Percentiles rank a stretch among this genome's conserved stretches.
phyloP scores from a whole-genome alignment of 2,888 invertebrate species.

The Hyalella azteca region DNA sequence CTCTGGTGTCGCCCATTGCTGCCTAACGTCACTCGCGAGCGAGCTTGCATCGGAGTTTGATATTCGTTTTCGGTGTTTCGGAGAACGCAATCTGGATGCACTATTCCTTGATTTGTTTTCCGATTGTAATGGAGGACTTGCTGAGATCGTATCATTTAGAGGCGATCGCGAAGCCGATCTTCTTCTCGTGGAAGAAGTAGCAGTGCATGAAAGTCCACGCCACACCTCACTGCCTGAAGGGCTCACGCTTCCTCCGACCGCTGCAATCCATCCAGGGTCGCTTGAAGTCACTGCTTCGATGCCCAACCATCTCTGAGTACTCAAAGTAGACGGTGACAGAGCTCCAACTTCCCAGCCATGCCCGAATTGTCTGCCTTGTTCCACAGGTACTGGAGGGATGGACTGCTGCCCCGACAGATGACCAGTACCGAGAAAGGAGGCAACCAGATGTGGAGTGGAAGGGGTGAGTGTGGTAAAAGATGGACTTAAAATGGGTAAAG shows the following conservation, averaged over 20 bases:
- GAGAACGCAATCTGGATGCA: conserved; percentile 22
- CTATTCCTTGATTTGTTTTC: neutral
- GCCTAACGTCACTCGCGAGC: conserved; percentile 24
- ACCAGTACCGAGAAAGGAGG: conserved; percentile 39
- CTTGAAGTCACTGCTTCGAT: neutral
- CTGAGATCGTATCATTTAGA: conserved; percentile 14
- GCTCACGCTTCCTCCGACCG: conserved; percentile 16
- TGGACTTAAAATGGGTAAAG: conserved; percentile 23
- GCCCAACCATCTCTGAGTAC: conserved; percentile 11
- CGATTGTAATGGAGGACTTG: neutral
- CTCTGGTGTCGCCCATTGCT: conserved; percentile 33
- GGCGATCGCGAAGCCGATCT: conserved; percentile 16
- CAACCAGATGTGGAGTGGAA: conserved; percentile 39
- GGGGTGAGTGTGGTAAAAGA: conserved; percentile 31
- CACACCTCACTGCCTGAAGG: conserved; percentile 32
- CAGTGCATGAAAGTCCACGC: conserved; percentile 4
- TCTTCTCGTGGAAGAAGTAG: neutral
- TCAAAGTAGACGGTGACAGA: neutral
- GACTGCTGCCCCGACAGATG: conserved; percentile 28
- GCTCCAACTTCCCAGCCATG: conserved; percentile 24
- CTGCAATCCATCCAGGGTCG: conserved; percentile 23
- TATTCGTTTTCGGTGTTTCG: conserved; percentile 24
- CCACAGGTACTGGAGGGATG: conserved; percentile 33
- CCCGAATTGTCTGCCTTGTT: conserved; percentile 28
- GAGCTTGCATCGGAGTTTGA: conserved; percentile 3